These are phyloP conservation scores for Drosophila mimetica DNA, from an alignment of 2,888 invertebrate genomes.

Conservation along the genomic window DNA sequence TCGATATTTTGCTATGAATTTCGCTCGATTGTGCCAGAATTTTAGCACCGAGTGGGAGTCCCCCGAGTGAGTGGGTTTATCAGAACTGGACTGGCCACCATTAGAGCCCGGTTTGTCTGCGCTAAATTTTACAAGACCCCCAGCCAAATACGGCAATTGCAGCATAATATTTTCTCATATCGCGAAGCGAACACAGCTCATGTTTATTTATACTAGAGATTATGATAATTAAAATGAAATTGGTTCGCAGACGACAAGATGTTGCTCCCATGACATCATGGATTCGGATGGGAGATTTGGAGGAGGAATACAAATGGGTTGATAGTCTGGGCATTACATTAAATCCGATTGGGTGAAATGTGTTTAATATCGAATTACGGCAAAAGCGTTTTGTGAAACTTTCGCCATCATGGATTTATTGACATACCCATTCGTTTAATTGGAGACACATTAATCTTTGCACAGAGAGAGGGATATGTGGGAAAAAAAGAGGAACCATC, in stretches of 20 bases:
- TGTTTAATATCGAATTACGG: constrained; percentile 37
- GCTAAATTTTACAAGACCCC: constrained; percentile 26
- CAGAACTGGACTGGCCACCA: constrained; percentile 26
- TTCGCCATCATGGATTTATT: constrained; percentile 57
- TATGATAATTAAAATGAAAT: constrained; percentile 42
- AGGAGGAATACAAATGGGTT: constrained; percentile 24
- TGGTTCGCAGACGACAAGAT: constrained; percentile 21
- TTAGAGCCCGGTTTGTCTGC: constrained; percentile 19
- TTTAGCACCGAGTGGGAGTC: constrained; percentile 31
- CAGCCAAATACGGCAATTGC: constrained; percentile 44
- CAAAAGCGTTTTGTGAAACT: constrained; percentile 17
- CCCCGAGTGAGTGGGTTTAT: constrained; percentile 27
- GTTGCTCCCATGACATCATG: constrained; percentile 31
- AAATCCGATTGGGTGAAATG: constrained; percentile 11
- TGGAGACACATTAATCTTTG: constrained; percentile 66
- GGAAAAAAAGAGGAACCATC: constrained; percentile 20
- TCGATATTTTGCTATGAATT: constrained; percentile 28
- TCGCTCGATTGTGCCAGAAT: constrained; percentile 35
- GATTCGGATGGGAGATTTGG: not conserved
- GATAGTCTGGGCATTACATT: constrained; percentile 20
- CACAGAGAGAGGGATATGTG: not conserved
- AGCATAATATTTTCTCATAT: constrained; percentile 29
- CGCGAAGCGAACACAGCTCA: constrained; percentile 28
- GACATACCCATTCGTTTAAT: constrained; percentile 59
- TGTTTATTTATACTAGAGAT: constrained; percentile 41